Evolutionary conservation across 2,888 invertebrate species (phyloP).

Genomic region (Drosophila limbata): DNA sequence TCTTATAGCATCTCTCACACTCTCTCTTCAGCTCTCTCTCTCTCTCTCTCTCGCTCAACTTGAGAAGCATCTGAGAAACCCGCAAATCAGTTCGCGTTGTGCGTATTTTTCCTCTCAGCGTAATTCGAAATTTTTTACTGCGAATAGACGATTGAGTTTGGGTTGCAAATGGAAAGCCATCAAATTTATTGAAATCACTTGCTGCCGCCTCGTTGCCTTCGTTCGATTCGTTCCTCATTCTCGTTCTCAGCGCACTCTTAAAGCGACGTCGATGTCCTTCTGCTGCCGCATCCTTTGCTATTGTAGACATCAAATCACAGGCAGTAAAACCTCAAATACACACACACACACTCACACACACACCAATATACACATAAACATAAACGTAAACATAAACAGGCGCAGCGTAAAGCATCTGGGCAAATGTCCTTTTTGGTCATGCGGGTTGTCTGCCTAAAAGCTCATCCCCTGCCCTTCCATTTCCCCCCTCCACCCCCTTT

Average conservation of each 20-base stretch:
- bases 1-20: constrained; percentile 1
- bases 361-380: constrained; percentile 56
- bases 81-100: constrained; percentile 28
- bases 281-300: constrained; percentile 70
- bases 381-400: constrained; percentile 76
- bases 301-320: constrained; percentile 80
- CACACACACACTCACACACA: constrained; percentile 29
- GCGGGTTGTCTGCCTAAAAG: constrained; percentile 41
- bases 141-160: constrained; percentile 81
- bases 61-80: constrained; percentile 8
- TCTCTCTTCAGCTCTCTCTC: not conserved
- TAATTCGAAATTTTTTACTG: constrained; percentile 81
- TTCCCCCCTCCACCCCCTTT: not conserved
- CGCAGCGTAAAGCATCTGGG: constrained; percentile 55
- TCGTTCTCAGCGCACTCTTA: constrained; percentile 37
- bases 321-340: constrained; percentile 67
- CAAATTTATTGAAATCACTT: constrained; percentile 85
- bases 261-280: constrained; percentile 46
- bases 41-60: not conserved
- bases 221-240: constrained; percentile 41
- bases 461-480: constrained; percentile 1
- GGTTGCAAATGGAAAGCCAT: constrained; percentile 84
- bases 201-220: constrained; percentile 57
- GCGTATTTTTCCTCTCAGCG: constrained; percentile 54
- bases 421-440: constrained; percentile 72